Evolutionary conservation across 2,797 vertebrate genomes (phyloP).

Genomic region (Danionella dracula): DNA sequence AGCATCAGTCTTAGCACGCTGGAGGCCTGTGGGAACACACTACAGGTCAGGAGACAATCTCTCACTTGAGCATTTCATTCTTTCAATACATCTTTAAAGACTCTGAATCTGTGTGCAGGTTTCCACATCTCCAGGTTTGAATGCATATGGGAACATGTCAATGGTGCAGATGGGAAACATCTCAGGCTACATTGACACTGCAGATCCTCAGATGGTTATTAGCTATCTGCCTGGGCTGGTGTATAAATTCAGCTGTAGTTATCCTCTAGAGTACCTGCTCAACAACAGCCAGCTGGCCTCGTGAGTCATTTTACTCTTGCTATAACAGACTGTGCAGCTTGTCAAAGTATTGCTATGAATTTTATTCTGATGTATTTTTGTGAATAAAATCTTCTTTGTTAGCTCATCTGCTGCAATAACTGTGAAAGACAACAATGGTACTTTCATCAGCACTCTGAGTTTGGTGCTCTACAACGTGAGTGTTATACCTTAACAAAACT

Average conservation of each 20-base stretch:
- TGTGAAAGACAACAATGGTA: constrained; percentile 93
- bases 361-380: background rate
- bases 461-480: constrained; percentile 96
- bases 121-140: constrained; percentile 81
- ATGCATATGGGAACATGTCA: constrained; percentile 87
- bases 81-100: background rate
- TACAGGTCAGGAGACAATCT: constrained; percentile 77
- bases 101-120: constrained; percentile 69
- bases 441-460: constrained; percentile 95
- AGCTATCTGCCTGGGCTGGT: constrained; percentile 95
- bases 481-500: constrained; percentile 32
- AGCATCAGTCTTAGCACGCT: constrained; percentile 93
- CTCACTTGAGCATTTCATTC: background rate
- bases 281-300: constrained; percentile 93
- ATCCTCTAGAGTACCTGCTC: constrained; percentile 95
- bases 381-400: constrained; percentile 27
- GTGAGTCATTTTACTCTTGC: constrained; percentile 14
- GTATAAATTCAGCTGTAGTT: constrained; percentile 98
- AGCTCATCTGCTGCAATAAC: constrained; percentile 95
- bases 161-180: constrained; percentile 93
- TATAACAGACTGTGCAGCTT: background rate
- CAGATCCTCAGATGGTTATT: constrained; percentile 92
- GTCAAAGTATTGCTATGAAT: no score
- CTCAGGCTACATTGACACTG: constrained; percentile 95
- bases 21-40: constrained; percentile 89